Conservation (phyloP, 2,113 vertebrate species). For the Bubo scandiacus region DNA sequence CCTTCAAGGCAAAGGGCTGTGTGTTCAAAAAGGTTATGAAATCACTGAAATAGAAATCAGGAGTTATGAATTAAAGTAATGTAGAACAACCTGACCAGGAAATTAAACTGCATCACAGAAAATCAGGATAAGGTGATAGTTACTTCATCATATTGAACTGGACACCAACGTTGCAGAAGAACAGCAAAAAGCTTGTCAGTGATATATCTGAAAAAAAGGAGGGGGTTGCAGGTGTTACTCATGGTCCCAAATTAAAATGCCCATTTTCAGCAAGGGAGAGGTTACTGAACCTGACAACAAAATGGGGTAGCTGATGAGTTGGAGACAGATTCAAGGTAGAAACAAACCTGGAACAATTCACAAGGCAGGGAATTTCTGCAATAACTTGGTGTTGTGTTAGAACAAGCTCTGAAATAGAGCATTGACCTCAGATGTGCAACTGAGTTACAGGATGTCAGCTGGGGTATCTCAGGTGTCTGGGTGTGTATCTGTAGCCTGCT, state of each 20-base stretch:
- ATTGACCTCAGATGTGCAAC: background rate
- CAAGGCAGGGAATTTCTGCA: background rate
- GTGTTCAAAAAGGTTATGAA: background rate
- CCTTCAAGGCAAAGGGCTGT: background rate
- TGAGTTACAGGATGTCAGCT: background rate
- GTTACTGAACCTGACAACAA: background rate
- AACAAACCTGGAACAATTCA: background rate
- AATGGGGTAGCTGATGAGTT: background rate
- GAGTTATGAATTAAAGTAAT: background rate
- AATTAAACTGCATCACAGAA: background rate
- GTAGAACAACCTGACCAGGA: background rate
- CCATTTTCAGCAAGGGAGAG: background rate
- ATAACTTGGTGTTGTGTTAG: background rate
- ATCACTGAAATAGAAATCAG: background rate
- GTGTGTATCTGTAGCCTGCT: background rate
- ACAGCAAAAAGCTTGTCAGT: background rate
- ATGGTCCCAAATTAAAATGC: background rate
- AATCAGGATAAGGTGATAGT: background rate
- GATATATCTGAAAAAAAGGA: background rate
- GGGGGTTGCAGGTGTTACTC: background rate
- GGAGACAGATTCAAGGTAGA: background rate
- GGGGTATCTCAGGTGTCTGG: background rate
- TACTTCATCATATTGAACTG: background rate
- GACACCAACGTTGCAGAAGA: background rate
- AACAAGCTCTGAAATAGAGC: background rate